phyloP scores from a whole-genome alignment of 2,113 vertebrate species.

The Epinephelus lanceolatus region DNA sequence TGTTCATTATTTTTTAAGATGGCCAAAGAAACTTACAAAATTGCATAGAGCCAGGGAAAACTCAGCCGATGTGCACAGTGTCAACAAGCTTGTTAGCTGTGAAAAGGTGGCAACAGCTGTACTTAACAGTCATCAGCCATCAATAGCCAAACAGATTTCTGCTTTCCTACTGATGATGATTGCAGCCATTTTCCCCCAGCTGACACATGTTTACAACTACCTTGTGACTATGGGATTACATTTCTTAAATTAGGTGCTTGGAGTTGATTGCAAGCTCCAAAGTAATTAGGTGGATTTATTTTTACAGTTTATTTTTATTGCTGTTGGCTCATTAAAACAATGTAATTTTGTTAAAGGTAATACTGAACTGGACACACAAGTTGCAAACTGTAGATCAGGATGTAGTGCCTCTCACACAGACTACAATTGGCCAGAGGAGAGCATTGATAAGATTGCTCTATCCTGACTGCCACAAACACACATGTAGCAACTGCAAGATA shows the following conservation, averaged over 20 bases:
- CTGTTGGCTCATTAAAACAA: conserved; percentile 21
- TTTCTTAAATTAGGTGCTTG: conserved; percentile 2
- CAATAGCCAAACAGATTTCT: conserved; percentile 40
- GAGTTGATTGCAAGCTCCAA: not conserved
- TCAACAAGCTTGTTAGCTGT: conserved; percentile 29
- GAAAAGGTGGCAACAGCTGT: conserved; percentile 47
- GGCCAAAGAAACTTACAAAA: not conserved
- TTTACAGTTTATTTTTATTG: not conserved
- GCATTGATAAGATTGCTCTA: not conserved
- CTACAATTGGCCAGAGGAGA: not conserved
- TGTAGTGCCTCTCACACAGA: not conserved
- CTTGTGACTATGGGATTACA: not conserved
- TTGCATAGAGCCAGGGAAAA: not conserved
- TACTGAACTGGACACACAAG: not conserved
- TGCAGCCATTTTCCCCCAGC: conserved; percentile 39
- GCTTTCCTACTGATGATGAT: conserved; percentile 47
- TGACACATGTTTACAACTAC: conserved; percentile 39
- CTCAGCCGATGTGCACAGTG: not conserved
- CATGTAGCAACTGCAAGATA: too few relatives aligned
- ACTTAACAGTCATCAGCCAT: conserved; percentile 48
- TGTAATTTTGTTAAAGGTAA: not conserved
- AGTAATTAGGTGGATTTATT: conserved; percentile 15
- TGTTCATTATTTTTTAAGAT: not conserved
- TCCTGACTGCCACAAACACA: not conserved
- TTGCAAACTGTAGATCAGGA: not conserved